Evolutionary conservation across 2,888 invertebrate species (phyloP).

Genomic region (Ommatoiulus sabulosus): DNA sequence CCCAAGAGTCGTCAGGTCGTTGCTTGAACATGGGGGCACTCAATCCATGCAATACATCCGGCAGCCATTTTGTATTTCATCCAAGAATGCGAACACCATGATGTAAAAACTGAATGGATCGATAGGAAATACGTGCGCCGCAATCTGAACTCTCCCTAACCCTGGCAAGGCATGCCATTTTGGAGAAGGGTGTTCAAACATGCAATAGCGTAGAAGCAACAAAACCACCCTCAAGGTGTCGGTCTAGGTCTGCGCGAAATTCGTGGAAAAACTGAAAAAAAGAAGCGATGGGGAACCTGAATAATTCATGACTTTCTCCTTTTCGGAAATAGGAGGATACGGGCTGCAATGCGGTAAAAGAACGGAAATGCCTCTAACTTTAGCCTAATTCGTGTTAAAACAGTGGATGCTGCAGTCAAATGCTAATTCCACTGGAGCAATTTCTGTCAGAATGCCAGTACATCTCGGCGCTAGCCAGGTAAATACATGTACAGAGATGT

Average conservation of each 20-base stretch:
- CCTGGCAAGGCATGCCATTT: background rate
- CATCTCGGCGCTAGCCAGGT: no score
- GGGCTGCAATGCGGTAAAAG: constrained; percentile 22
- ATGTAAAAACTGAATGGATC: constrained; percentile 1
- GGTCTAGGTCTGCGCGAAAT: background rate
- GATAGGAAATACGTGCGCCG: constrained; percentile 22
- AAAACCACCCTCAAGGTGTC: constrained; percentile 7
- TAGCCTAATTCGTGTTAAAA: background rate
- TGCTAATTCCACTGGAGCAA: no score
- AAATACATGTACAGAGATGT: no score
- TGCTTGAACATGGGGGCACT: background rate
- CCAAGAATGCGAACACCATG: background rate
- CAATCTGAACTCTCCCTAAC: background rate
- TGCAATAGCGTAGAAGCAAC: background rate
- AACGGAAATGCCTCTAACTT: background rate
- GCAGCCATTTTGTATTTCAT: background rate
- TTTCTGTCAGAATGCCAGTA: no score
- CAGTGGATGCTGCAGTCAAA: no score
- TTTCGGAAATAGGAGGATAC: background rate
- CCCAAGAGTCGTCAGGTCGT: background rate
- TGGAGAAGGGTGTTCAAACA: background rate
- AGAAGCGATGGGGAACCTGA: background rate
- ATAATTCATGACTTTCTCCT: background rate
- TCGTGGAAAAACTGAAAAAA: background rate
- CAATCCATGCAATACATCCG: background rate